Base-by-base conservation (phyloP, 2,113 vertebrate genomes). In the Eclectus roratus region DNA sequence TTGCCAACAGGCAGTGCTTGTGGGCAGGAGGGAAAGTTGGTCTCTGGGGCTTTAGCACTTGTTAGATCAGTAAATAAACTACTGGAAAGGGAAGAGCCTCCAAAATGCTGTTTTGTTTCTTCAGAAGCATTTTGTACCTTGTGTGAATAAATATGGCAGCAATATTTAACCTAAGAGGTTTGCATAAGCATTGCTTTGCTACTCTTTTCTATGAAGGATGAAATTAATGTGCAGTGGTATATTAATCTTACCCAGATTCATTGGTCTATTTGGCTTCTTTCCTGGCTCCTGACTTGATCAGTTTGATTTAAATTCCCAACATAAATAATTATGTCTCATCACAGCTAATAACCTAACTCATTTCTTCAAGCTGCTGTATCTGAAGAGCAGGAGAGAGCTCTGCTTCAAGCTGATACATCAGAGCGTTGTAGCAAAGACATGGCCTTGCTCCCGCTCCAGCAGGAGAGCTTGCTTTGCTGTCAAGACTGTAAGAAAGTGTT, bases 41-140 rank as follows among this genome's bases (percentile, higher is more conserved):
- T 79, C 85, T 94, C 83, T 23, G 0, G 1, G 44, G 94, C 41
- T 93, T 92, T 86, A 92, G 88, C 44, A 28, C 83, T 93, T 79
- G 65, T 93, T 95, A 83, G 52, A 64, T 93, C 84, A 65, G 85
- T 95, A 95, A 95, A 96, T 92, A 95, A 93, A 91, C 41, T 49
- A 53, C 12, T 49, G 65, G 44, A 65, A 80, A 91, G 69, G 55
- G 47, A 91, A 84, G 35, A 68, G 44, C 56, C 78, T 84, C 69
- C 31, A 73, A 73, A 89, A 77, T 11, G 46, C 23, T 44, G 31
- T 27, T 78, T 46, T 49, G 17, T 78, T 91, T 86, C 88, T 94
- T 76, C 85, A 93, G 31, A 61, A 94, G 80, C 19, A 31, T 76
- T 88, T 89, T 88, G 69, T 64, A 86, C 47, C 39, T 70, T 71